Evolutionary conservation across 2,888 invertebrate species (phyloP), one percentile per base, ranked within the genome.

Genomic region (Sabatieria punctata): DNA sequence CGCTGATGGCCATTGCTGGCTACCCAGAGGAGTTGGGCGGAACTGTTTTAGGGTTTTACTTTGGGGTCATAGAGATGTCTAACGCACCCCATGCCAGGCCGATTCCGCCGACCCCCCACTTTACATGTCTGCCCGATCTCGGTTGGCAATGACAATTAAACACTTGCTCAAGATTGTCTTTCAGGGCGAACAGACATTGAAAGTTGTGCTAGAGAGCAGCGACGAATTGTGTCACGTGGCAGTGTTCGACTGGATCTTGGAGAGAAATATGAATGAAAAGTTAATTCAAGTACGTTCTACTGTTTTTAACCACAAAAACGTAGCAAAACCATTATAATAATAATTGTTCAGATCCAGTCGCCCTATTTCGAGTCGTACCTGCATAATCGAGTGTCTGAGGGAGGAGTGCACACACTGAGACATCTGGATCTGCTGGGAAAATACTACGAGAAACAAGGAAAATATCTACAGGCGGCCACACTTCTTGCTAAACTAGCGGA

Each of bases 201-300:
- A 66, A 24, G 55, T 67, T 46, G 69, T 71, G 23, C 57, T 75
- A 39, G 63, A 66, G 41, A 69, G 71, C 1, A 70, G 71, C 41
- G 95, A 95, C 68, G 86, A 93, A 63, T 72, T 89, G 18, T 75
- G 89, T 48, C 93, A 95, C 61, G 79, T 84, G 0, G 78, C 84
- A 0, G 74, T 95, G 1, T 95, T 91, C 65, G 82, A 86, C 57
- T 93, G 93, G 93, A 77, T 93, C 64, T 77, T 86, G 52, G 67
- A 66, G 46, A 64, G 65, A 47, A 65, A 68, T 46, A 59, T 69
- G 47, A 65, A 65, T 30, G 72, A 73, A 3, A 27, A 43, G 19
- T 24, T 43, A 8, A 13, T 43, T 3, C 15, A 43, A 8, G 33
- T 43, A 25, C 3, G 6, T 19, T 2, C 33, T n/a, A 43, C 11